Percentiles rank a stretch among this genome's conserved stretches.
These are phyloP conservation scores for Plebejus melissa DNA, from an alignment of 2,888 invertebrate species.

Conservation along the genomic window DNA sequence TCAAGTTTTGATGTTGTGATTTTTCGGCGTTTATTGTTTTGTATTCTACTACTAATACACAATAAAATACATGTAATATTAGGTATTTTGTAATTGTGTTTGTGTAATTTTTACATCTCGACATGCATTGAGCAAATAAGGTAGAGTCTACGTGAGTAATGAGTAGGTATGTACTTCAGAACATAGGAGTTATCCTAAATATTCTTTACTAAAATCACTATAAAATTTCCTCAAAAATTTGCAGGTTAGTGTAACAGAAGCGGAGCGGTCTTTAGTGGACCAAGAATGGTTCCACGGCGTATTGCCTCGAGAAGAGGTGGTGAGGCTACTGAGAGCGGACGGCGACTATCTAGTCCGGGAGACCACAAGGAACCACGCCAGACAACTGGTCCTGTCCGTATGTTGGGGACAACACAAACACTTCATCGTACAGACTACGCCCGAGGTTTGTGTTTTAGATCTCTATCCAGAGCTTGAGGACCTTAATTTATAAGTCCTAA, in stretches of 20 bases:
- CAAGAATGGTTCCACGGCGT: slow-evolving; percentile 99
- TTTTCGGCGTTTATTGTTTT: not conserved
- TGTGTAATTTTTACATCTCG: not conserved
- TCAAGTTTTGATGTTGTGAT: not conserved
- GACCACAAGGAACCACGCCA: slow-evolving; percentile 93
- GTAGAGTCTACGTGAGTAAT: not conserved
- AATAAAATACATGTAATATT: not conserved
- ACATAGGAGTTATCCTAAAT: not conserved
- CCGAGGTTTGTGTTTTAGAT: slow-evolving; percentile 81
- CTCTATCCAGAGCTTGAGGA: too few species aligned
- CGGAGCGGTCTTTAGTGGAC: slow-evolving; percentile 87
- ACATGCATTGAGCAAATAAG: not conserved
- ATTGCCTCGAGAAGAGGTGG: slow-evolving; percentile 96
- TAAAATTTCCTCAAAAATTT: slow-evolving; percentile 24
- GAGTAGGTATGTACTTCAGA: too few species aligned
- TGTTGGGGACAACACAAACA: slow-evolving; percentile 98
- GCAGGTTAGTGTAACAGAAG: slow-evolving; percentile 69
- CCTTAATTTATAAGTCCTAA: too few species aligned
- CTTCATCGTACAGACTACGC: slow-evolving; percentile 96
- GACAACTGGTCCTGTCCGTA: slow-evolving; percentile 95
- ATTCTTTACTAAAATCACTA: not conserved
- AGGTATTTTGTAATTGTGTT: not conserved
- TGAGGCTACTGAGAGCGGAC: slow-evolving; percentile 91
- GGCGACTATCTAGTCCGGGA: slow-evolving; percentile 97
- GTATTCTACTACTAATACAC: not conserved